Evolutionary conservation across 2,797 vertebrate genomes (phyloP), one percentile per base, ranked within the genome.

Genomic region (Macrochelys suwanniensis): DNA sequence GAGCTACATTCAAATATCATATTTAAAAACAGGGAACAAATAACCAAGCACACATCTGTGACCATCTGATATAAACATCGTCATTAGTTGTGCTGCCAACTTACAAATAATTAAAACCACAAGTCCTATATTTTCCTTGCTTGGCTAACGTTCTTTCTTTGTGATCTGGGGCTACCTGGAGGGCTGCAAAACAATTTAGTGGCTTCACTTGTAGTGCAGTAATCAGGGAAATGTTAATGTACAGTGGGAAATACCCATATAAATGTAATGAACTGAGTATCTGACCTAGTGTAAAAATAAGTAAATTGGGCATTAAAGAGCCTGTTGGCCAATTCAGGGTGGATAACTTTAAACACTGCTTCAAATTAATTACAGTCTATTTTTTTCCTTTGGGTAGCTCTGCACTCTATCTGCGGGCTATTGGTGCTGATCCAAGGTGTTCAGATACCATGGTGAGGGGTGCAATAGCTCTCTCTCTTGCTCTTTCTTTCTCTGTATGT

Each of bases 81-180:
- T 85, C 26, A 15, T 93, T 93, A 96, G 42, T 53, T 95, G 11
- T 19, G 1, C 33, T 91, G 76, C 80, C 61, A 87, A 89, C 19
- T 91, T 85, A 81, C 47, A 21, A 1, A 2, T 89, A 91, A 89
- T 84, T 95, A 96, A 96, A 96, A 77, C 47, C 80, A 82, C 56
- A 84, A 91, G 12, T 71, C 8, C 25, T 81, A 49, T 81, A 33
- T 91, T 86, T 89, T 91, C 53, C 87, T 89, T 79, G 83, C 45
- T n/a, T 80, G 45, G 28, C 31, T 90, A 53, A 81, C 82, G 37
- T 50, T 91, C 68, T 96, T 16, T 26, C 78, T 95, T 82, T 94
- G 50, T 89, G n/a, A 71, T 92, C 83, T 77, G 61, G 0, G 0
- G 2, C 94, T 86, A 42, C 82, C 21, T 89, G 49, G 65, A 84